Conservation (phyloP, 1,140 invertebrate species). For the Drosophila arawakana region DNA sequence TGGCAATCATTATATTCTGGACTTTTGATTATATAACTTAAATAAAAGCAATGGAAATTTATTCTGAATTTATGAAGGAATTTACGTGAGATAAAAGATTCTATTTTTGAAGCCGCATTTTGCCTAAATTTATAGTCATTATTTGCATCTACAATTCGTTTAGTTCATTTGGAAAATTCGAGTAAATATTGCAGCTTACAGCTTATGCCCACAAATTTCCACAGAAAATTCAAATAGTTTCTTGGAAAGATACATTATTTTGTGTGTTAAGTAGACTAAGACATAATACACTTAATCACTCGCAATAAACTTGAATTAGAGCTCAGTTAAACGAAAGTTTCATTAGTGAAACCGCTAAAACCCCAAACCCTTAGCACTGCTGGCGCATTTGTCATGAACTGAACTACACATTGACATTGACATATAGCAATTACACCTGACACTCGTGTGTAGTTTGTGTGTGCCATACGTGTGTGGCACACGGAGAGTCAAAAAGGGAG, state of each 20-base stretch:
- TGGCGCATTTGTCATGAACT: conserved; percentile 18
- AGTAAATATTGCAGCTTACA: too few relatives aligned
- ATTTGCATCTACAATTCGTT: too few relatives aligned
- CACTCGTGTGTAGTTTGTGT: conserved; percentile 34
- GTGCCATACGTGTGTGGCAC: background rate
- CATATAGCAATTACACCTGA: conserved; percentile 79
- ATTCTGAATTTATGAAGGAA: too few relatives aligned
- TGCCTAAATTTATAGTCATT: too few relatives aligned
- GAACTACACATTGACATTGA: conserved; percentile 62
- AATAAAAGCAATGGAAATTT: background rate
- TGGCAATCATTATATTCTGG: background rate
- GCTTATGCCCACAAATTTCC: too few relatives aligned
- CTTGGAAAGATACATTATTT: background rate
- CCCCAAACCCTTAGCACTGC: conserved; percentile 16
- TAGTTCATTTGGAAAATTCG: too few relatives aligned
- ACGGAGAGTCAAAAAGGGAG: background rate
- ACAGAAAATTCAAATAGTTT: background rate
- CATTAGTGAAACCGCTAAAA: conserved; percentile 20
- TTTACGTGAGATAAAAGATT: too few relatives aligned
- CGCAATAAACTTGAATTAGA: conserved; percentile 12
- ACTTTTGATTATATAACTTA: background rate
- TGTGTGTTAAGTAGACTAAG: background rate
- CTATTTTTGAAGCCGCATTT: too few relatives aligned
- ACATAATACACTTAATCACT: conserved; percentile 11
- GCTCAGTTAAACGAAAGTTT: conserved; percentile 16